phyloP scores from a whole-genome alignment of 1,140 invertebrate species.

The Conus betulinus region DNA sequence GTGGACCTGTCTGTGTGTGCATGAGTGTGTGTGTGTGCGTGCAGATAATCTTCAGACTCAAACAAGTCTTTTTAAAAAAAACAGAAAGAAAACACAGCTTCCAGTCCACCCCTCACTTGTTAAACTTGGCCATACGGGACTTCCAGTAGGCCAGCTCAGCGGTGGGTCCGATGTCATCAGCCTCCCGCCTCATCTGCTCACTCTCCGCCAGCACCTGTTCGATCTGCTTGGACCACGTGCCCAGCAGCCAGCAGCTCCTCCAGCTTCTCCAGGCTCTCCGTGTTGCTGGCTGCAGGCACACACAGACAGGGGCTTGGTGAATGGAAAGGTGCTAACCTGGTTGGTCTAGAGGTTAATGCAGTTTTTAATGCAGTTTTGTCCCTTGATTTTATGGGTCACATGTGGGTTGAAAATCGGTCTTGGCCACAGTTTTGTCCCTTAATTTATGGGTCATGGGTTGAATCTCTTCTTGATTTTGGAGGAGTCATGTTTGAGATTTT shows the following conservation, averaged over 20 bases:
- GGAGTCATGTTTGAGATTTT: too few relatives aligned
- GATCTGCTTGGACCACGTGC: conserved; percentile 74
- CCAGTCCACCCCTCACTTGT: conserved; percentile 72
- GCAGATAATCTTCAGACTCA: too few relatives aligned
- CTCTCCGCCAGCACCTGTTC: conserved; percentile 75
- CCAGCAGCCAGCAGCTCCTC: conserved; percentile 71
- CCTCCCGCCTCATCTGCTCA: conserved; percentile 90
- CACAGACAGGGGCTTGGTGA: neutral
- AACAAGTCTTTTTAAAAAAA: neutral
- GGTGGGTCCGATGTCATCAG: conserved; percentile 91
- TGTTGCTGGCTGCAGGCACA: conserved; percentile 67
- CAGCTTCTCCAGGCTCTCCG: conserved; percentile 71
- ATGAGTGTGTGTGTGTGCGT: too few relatives aligned
- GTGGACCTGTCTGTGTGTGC: too few relatives aligned
- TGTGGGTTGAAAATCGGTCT: too few relatives aligned
- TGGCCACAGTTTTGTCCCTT: too few relatives aligned
- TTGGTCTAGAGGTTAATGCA: too few relatives aligned
- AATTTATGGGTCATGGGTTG: too few relatives aligned
- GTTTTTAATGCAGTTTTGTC: too few relatives aligned
- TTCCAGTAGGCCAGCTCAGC: conserved; percentile 98
- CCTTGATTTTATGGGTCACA: too few relatives aligned
- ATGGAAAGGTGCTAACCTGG: too few relatives aligned
- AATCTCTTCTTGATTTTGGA: too few relatives aligned
- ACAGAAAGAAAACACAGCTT: neutral
- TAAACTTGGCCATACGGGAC: conserved; percentile 92